Base-by-base conservation (phyloP, 2,888 invertebrate species). In the Habrosyne pyritoides region DNA sequence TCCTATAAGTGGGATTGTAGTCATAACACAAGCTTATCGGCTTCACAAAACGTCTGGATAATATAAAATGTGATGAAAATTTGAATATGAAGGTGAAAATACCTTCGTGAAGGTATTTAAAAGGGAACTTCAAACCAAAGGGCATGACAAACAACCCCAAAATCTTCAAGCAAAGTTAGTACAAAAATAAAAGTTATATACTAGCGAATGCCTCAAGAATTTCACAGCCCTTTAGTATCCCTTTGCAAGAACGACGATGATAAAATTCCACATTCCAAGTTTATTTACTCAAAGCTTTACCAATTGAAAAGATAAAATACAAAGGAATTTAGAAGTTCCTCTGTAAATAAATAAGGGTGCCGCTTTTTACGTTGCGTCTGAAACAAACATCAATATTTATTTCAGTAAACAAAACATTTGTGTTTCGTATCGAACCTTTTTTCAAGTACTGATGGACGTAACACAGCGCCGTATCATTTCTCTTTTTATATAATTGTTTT, bases 321-420 rank as follows among this genome's bases (percentile, higher is more conserved):
- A 18, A 42, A 42, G 2, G 14, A 14, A 42, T 18, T 18, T 42
- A 8, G 18, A 18, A 42, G 42, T n/a, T 36, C 36, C 42, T 42
- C 18, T 18, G 42, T 42, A 42, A 42, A 42, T 42, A 42, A 42
- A 24, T 3, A 24, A 8, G 42, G 36, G 14, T 14, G 42, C 14
- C 8, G 12, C 42, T 42, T 42, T 42, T 42, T n/a, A 18, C 18
- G 14, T 18, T 42, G 42, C 2, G 2, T 8, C 42, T 42, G 18
- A 18, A 42, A 42, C 33, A 42, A 42, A 42, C 42, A 42, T 42
- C 42, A 42, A 42, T 42, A 42, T 42, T 42, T 42, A 42, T 42
- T 42, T 42, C 42, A 42, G 42, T 42, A 42, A 42, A 42, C 42
- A 18, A 42, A 42, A 42, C 42, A 42, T 42, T n/a, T 42, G 4